Evolutionary conservation across 2,113 vertebrate genomes (phyloP), one percentile per base, ranked within the genome.

Genomic region (Zootoca vivipara): DNA sequence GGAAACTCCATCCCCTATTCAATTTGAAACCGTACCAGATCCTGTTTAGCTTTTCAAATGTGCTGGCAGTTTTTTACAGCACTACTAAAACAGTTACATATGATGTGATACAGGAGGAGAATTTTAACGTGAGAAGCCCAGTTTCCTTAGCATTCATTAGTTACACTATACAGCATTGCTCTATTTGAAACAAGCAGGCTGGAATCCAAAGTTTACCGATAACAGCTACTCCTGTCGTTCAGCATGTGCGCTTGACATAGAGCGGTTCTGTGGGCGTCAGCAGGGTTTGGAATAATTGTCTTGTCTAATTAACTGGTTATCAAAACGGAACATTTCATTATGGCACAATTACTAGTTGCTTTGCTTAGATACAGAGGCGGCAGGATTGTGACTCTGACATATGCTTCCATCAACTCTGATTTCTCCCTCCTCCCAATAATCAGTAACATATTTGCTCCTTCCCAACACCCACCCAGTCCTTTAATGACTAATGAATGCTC

Each of bases 301-400:
- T 98, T 94, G 96, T 94, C 96, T 98, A 98, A 98, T 98, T 98
- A 98, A 98, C 96, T 96, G 97, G 96, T 98, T 98, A 98, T 98
- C 97, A 98, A 98, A 98, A 97, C 98, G 97, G 98, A 97, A 97
- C 97, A 96, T 98, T 98, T 98, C 97, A 98, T 98, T 98, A 98
- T 91, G 89, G 95, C 94, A 97, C 97, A 98, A 98, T 98, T 98
- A 98, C 94, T 92, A 96, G 96, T 96, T 98, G 97, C 97, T 98
- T 98, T 96, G 94, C 95, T 92, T 96, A 97, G 97, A 96, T 97
- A 96, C 96, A 96, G 96, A 96, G 94, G 96, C 97, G 97, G 97
- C 97, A 95, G 97, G 96, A 97, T 96, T 97, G 96, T 58, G 95
- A 96, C 94, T 94, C 96, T 95, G 94, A 96, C 97, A 97, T 97